These are phyloP conservation scores for Stomorhina lunata DNA, from an alignment of 2,888 invertebrate genomes.

Conservation along the genomic window DNA sequence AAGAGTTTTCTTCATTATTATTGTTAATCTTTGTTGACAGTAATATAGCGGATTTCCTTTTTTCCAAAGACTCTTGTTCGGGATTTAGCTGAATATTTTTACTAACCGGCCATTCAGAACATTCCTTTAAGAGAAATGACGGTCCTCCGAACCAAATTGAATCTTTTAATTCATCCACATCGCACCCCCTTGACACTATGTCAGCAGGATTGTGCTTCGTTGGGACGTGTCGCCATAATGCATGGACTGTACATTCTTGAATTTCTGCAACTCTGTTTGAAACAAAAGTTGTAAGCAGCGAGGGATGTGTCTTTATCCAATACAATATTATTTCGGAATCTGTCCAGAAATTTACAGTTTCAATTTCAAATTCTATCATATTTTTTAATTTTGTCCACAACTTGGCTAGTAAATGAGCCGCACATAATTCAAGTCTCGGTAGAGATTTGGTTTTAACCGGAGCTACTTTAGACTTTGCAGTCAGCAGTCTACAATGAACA, in stretches of 20 bases:
- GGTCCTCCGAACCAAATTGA: background rate
- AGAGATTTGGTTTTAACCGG: too few relatives aligned
- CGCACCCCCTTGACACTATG: background rate
- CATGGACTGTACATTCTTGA: background rate
- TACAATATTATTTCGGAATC: background rate
- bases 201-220: background rate
- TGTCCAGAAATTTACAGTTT: too few relatives aligned
- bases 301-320: constrained; percentile 1
- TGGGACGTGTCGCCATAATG: background rate
- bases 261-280: background rate
- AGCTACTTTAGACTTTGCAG: background rate
- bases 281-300: background rate
- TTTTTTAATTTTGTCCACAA: too few relatives aligned
- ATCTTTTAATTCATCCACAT: background rate
- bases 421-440: too few relatives aligned
- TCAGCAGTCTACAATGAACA: background rate
- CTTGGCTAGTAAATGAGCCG: background rate
- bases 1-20: background rate
- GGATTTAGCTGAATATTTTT: too few relatives aligned
- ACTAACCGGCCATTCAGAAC: background rate
- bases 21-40: background rate
- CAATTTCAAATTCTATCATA: too few relatives aligned
- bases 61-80: background rate
- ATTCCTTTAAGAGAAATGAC: background rate
- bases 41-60: background rate